A percentile compares a stretch with the other conserved stretches of the same genome.
phyloP scores from a whole-genome alignment of 2,113 vertebrate species.

The Onychostruthus taczanowskii region DNA sequence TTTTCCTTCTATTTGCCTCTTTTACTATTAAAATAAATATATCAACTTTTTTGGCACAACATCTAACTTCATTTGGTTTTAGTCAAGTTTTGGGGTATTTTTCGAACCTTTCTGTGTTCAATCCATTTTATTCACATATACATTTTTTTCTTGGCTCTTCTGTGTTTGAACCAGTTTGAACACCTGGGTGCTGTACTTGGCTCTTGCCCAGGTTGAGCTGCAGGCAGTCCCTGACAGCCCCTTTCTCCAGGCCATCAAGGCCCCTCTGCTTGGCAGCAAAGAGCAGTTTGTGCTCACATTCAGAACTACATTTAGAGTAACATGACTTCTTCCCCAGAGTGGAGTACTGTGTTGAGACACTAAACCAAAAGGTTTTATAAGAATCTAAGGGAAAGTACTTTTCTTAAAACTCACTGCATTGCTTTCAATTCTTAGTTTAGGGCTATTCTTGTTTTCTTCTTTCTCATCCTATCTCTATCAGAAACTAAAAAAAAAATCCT shows the following conservation, averaged over 20 bases:
- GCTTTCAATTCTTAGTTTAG: not conserved
- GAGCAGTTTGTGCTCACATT: not conserved
- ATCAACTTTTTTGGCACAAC: not conserved
- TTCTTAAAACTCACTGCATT: not conserved
- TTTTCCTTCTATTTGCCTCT: not conserved
- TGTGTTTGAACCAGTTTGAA: not conserved
- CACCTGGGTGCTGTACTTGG: not conserved
- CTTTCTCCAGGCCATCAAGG: not conserved
- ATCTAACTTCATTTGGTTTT: not conserved
- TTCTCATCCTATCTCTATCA: not conserved
- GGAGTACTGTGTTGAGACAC: not conserved
- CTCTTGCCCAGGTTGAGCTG: not conserved
- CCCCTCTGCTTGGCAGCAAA: not conserved
- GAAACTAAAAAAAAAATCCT: not conserved
- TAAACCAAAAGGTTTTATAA: not conserved
- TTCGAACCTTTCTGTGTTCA: accelerated
- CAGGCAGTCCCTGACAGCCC: not conserved
- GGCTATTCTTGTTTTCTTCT: not conserved
- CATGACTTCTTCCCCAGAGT: not conserved
- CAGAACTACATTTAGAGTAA: not conserved
- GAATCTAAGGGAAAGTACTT: not conserved
- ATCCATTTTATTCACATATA: not conserved
- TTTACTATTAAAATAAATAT: not conserved
- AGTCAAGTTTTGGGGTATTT: not conserved
- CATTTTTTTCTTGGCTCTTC: not conserved